A percentile compares a stretch with the other conserved stretches of the same genome.
phyloP scores from a whole-genome alignment of 2,113 vertebrate genomes.

The Campylomormyrus tamandua region DNA sequence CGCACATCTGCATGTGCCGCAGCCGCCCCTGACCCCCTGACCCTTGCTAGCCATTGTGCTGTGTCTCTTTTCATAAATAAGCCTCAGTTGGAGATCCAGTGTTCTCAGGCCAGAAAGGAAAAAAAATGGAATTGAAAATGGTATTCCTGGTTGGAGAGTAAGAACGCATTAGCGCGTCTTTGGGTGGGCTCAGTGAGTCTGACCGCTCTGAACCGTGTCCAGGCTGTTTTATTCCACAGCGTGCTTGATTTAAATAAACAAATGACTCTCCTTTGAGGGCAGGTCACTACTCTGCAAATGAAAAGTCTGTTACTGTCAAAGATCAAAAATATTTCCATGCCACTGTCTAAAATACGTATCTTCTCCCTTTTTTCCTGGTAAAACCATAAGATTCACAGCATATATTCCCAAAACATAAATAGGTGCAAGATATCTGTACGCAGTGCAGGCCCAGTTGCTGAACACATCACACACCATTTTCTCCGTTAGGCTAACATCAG shows the following conservation, averaged over 20 bases:
- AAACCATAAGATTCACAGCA: neutral
- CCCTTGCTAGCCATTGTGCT: neutral
- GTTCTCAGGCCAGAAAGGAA: neutral
- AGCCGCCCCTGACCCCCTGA: neutral
- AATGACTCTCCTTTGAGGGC: neutral
- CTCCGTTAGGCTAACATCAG: neutral
- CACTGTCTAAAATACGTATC: neutral
- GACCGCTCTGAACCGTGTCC: neutral
- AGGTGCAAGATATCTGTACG: neutral
- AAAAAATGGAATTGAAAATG: constrained; percentile 20
- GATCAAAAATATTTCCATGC: neutral
- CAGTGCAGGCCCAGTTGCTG: neutral
- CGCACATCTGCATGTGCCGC: too few relatives aligned
- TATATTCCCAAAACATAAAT: neutral
- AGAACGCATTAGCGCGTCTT: constrained; percentile 25
- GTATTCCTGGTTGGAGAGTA: constrained; percentile 32
- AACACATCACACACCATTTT: neutral
- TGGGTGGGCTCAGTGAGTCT: constrained; percentile 33
- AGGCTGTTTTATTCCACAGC: neutral
- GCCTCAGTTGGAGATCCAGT: neutral
- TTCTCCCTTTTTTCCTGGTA: neutral
- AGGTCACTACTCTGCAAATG: neutral
- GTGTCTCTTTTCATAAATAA: neutral
- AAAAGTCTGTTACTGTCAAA: neutral
- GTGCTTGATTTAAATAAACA: constrained; percentile 13